Conservation (phyloP, 2,113 vertebrate genomes). For the Dicrurus megarhynchus region DNA sequence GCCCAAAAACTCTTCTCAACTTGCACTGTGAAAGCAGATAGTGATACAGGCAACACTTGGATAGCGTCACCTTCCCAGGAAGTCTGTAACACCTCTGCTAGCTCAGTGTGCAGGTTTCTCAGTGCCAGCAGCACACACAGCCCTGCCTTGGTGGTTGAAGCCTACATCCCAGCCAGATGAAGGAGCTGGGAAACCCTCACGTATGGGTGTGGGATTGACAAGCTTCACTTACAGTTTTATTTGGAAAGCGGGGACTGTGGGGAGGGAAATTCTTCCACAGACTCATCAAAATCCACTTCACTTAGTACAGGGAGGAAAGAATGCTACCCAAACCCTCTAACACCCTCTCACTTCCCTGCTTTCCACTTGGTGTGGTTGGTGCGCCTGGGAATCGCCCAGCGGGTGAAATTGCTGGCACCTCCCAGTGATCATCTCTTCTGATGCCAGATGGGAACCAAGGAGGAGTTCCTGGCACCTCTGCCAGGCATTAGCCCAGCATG, state of each 20-base stretch:
- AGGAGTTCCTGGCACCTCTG: background rate
- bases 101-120: background rate
- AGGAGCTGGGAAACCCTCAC: background rate
- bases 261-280: background rate
- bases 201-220: background rate
- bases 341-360: slow-evolving; percentile 16
- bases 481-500: fast-evolving
- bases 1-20: background rate
- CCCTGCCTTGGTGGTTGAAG: background rate
- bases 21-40: background rate
- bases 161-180: background rate
- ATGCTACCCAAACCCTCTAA: slow-evolving; percentile 14
- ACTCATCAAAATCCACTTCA: slow-evolving; percentile 31
- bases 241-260: background rate
- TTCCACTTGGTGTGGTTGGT: background rate
- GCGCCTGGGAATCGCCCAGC: background rate
- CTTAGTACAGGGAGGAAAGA: background rate
- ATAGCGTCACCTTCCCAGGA: background rate
- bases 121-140: background rate
- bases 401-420: background rate
- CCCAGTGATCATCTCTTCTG: background rate
- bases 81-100: background rate
- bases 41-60: background rate
- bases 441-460: background rate
- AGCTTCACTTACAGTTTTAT: background rate